Conservation (phyloP, 1,140 invertebrate species). For the Micrasema longulum region DNA sequence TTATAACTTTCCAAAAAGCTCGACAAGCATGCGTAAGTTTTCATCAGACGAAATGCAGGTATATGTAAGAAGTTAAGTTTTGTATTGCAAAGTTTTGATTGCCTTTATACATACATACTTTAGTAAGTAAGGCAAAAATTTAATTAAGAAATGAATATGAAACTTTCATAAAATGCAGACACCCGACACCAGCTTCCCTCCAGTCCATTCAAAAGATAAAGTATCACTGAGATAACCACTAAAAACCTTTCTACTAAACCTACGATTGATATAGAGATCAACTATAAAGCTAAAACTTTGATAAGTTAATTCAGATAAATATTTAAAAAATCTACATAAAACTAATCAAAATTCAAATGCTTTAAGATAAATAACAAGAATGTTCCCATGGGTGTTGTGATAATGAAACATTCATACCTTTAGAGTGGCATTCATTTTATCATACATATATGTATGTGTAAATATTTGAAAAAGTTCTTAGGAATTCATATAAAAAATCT, state of each 20-base stretch:
- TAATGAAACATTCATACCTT: neutral
- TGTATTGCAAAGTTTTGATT: slow-evolving; percentile 42
- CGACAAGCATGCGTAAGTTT: slow-evolving; percentile 54
- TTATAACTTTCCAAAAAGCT: slow-evolving; percentile 54
- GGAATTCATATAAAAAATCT: slow-evolving; percentile 27
- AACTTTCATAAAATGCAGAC: slow-evolving; percentile 42
- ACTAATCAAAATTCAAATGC: neutral
- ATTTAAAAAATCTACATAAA: slow-evolving; percentile 10
- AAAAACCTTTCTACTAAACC: slow-evolving; percentile 28
- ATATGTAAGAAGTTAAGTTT: slow-evolving; percentile 50
- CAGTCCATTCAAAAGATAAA: slow-evolving; percentile 9
- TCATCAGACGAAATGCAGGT: slow-evolving; percentile 46
- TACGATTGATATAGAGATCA: slow-evolving; percentile 36
- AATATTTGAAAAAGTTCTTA: slow-evolving; percentile 26
- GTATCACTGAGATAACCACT: slow-evolving; percentile 9
- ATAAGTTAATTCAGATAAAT: slow-evolving; percentile 11
- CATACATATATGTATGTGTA: slow-evolving; percentile 8
- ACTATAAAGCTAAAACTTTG: slow-evolving; percentile 33
- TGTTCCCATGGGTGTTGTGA: neutral
- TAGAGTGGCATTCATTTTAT: neutral
- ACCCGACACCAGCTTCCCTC: slow-evolving; percentile 50
- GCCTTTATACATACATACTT: slow-evolving; percentile 44
- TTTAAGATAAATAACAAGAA: slow-evolving; percentile 5
- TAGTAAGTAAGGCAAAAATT: slow-evolving; percentile 51
- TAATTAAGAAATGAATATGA: slow-evolving; percentile 38